Base-by-base conservation (phyloP, 2,113 vertebrate species). In the Gymnorhina tibicen region DNA sequence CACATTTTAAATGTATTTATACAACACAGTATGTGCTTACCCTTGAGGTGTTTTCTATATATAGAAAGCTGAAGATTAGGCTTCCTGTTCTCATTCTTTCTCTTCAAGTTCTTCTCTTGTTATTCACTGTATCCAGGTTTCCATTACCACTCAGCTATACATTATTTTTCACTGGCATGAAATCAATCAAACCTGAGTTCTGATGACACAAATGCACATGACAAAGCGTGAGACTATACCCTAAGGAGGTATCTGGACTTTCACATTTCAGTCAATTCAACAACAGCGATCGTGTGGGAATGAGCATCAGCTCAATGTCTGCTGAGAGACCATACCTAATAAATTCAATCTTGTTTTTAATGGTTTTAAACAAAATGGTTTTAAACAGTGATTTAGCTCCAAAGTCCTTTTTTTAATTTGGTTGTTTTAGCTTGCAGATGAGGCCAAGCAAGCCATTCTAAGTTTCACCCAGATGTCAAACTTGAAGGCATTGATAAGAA, bases 1-100 rank as follows among this genome's bases (percentile, higher is more conserved):
- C 82, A 96, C 80, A 93, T 97, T 96, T 96, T 32, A 85, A 91
- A 96, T 94, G 32, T 82, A 96, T 93, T 98, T 97, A 91, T 96
- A 76, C 82, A 94, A 96, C 92, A 88, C 73, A 96, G 78, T 91
- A 77, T 95, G 59, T 89, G 62, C 85, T 97, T 59, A 73, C 81
- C 93, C 92, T 91, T 77, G 69, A 97, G 85, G 93, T 84, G 53
- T 86, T 96, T 96, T 93, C 95, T 97, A 91, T 83, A 78, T 93
- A 96, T 97, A 97, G 94, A 93, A 97, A 93, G 13, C 59, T 96
- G 44, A 97, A 97, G 68, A 97, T 87, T 84, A 94, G 64, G 91
- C 52, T 89, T 90, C 33, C 78, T 93, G 59, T 87, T 87, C 79
- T 93, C 44, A 63, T 80, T 88, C 56, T 83, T 70, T 93, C 59